Evolutionary conservation across 2,113 vertebrate genomes (phyloP), one percentile per base, ranked within the genome.

Genomic region (Orientallactaga bullata): DNA sequence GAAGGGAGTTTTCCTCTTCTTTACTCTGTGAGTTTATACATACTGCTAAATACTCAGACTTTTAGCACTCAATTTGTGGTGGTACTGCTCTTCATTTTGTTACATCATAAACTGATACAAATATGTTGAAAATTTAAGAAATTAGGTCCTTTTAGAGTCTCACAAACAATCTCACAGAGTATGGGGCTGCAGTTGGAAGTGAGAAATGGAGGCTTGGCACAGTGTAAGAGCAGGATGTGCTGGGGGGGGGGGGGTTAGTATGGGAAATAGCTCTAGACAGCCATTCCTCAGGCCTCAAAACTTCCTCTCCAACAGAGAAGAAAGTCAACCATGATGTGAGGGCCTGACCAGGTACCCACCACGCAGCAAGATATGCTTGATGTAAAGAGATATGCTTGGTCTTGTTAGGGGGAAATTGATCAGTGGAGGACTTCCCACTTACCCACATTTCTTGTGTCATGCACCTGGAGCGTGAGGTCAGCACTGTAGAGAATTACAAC

Each of bases 1-100:
- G 71, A 97, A 97, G 96, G 65, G 97, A 94, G 96, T 95, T 71
- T 24, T 23, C 84, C 23, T 96, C 6, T 61, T 94, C 42, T 95
- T 47, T 90, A 58, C 71, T 94, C 77, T 79, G 60, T 76, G 80
- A 42, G n/a, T 82, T 95, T 96, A 69, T 78, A 83, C 68, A 72
- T 90, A 88, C 71, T 95, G 73, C 72, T 97, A 93, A 96, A 82
- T 47, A 78, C 66, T 95, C n/a, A 47, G 86, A n/a, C 63, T 83
- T 87, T 83, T 76, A 94, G 94, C 78, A 83, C 26, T 63, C 1
- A 55, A 60, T 81, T 65, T 89, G 39, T 42, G 28, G 21, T 89
- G 71, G 26, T 3, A 42, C 20, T 94, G 8, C 84, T 85, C 66
- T 35, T 28, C n/a, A 17, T 88, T 95, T 93, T 85, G 17, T 81